These are phyloP conservation scores for Pelusios castaneus DNA, from an alignment of 2,113 vertebrate species.

Conservation along the genomic window DNA sequence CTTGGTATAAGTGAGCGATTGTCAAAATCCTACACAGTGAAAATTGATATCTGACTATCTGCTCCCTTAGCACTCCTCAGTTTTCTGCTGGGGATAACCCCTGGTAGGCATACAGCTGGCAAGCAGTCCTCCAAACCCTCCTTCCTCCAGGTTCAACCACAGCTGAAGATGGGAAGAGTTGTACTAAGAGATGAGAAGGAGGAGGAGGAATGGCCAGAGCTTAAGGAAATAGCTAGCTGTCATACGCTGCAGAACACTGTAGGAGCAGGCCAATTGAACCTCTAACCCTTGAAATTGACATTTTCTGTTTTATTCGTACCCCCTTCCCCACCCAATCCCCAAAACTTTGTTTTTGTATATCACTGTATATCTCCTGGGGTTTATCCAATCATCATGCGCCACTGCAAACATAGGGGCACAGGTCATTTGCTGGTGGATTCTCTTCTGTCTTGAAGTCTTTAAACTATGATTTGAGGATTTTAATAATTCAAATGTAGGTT, in stretches of 20 bases:
- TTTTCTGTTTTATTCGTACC: not conserved
- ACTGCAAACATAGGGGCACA: not conserved
- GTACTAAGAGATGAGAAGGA: not conserved
- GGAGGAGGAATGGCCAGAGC: not conserved
- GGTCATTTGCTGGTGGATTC: too few relatives aligned
- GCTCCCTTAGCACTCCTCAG: not conserved
- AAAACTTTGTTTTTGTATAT: not conserved
- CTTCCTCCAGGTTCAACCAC: accelerated
- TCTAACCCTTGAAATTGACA: not conserved
- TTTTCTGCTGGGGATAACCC: too few relatives aligned
- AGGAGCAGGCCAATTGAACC: not conserved
- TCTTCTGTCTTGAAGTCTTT: too few relatives aligned
- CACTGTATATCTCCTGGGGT: not conserved
- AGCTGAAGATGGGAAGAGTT: not conserved
- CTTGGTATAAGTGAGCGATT: too few relatives aligned
- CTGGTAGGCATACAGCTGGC: not conserved
- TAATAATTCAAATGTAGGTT: too few relatives aligned
- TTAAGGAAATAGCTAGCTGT: not conserved
- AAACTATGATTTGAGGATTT: too few relatives aligned
- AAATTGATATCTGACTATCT: not conserved
- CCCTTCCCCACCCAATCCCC: not conserved
- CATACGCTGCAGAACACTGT: not conserved
- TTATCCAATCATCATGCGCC: not conserved
- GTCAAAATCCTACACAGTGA: accelerated
- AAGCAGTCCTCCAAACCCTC: not conserved